Base-by-base conservation (phyloP, 2,888 invertebrate genomes). In the Crocallis elinguaria region DNA sequence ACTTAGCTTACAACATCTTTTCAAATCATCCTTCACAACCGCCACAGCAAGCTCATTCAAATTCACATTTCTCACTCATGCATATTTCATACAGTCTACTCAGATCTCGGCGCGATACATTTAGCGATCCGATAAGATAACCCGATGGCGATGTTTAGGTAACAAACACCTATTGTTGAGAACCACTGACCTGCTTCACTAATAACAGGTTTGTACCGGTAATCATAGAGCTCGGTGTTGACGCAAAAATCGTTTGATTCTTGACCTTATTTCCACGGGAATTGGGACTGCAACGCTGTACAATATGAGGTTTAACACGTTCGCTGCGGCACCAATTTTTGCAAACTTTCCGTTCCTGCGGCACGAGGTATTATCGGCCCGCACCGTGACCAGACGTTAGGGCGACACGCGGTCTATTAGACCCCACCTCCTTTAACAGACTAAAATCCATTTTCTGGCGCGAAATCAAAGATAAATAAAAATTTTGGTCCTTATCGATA, bases 211-310 rank as follows among this genome's bases (percentile, higher is more conserved):
- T 64, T 23, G 11, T 3, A 6, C 27, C 11, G 4, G 38, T 54
- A 57, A 60, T 49, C 33, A 42, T 46, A 19, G 33, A 19, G 30
- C 19, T 38, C n/a, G 16, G 52, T 36, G 14, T 33, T 21, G 25
- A 37, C 13, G 49, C 29, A 46, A 59, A 51, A 55, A 50, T n/a
- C n/a, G 3, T 49, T 49, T 23, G 17, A 45, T 41, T 13, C 25
- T 52, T 63, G 53, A 48, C 60, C 60, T 41, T 46, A 56, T 63
- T 63, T 57, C 49, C 57, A 51, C 46, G 49, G 51, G 44, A 46
- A 38, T 21, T 33, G 23, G 9, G 11, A 17, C 17, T 14, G 14
- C n/a, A n/a, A 16, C 14, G 14, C 8, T 30, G 16, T 23, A 3
- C 8, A 8, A 7, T 27, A 36, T 36, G 17, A 17, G 1, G 8